These are phyloP conservation scores for Andrena dorsata DNA, from an alignment of 2,888 invertebrate genomes.

Conservation along the genomic window DNA sequence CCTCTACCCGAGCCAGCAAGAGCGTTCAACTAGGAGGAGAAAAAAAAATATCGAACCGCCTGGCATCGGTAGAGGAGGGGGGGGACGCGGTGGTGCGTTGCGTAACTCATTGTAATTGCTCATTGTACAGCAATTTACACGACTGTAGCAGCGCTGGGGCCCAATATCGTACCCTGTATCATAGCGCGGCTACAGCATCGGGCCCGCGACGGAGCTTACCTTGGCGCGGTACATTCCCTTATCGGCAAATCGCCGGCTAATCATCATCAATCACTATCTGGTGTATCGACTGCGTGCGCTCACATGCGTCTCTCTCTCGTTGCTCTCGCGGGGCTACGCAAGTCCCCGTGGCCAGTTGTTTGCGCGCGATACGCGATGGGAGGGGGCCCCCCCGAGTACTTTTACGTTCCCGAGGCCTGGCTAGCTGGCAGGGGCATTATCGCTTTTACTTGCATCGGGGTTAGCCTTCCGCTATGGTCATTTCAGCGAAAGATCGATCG, in stretches of 20 bases:
- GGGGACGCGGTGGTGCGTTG: conserved; percentile 13
- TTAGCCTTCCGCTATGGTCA: conserved; percentile 75
- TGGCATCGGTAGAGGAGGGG: conserved; percentile 8
- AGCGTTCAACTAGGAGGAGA: background rate
- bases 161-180: conserved; percentile 80
- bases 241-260: conserved; percentile 84
- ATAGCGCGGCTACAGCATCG: conserved; percentile 71
- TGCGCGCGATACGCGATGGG: conserved; percentile 33
- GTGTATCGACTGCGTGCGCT: conserved; percentile 71
- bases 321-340: conserved; percentile 43
- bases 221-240: conserved; percentile 80
- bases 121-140: conserved; percentile 81
- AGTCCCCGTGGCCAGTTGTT: conserved; percentile 43
- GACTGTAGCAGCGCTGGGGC: conserved; percentile 73
- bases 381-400: conserved; percentile 44
- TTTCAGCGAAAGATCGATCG: conserved; percentile 70
- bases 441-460: conserved; percentile 71
- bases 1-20: background rate
- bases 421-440: conserved; percentile 65
- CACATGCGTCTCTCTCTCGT: conserved; percentile 58
- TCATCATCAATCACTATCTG: conserved; percentile 84
- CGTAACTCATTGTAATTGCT: conserved; percentile 76
- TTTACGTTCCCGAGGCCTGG: conserved; percentile 67
- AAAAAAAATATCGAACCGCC: background rate
- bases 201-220: conserved; percentile 61